phyloP scores from a whole-genome alignment of 2,888 invertebrate genomes.

The Drosophila falleni region DNA sequence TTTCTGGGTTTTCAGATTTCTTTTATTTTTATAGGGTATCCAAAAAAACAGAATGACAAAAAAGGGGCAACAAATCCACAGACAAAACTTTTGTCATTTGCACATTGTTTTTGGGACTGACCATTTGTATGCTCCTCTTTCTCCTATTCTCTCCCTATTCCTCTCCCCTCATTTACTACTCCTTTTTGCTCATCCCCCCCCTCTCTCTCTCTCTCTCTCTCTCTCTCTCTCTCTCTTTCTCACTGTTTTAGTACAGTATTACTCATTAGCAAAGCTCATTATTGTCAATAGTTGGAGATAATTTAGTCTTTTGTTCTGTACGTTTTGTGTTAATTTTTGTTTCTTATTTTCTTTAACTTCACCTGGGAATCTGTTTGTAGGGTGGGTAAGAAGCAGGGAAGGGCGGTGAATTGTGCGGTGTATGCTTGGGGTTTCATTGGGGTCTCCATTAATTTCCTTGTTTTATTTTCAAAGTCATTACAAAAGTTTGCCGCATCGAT shows the following conservation, averaged over 20 bases:
- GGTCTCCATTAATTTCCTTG: constrained; percentile 48
- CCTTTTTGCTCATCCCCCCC: background rate
- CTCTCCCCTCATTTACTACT: no score
- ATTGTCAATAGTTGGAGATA: constrained; percentile 78
- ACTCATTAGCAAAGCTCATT: constrained; percentile 80
- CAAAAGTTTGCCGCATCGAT: constrained; percentile 80
- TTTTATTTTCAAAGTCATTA: constrained; percentile 79
- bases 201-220: background rate
- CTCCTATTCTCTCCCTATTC: background rate
- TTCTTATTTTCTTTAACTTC: constrained; percentile 23
- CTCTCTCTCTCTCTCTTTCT: background rate
- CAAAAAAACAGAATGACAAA: background rate
- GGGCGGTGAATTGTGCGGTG: background rate
- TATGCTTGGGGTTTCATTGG: background rate
- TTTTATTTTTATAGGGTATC: constrained; percentile 24
- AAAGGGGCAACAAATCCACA: constrained; percentile 41
- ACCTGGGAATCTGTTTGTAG: constrained; percentile 31
- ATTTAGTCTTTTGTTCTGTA: constrained; percentile 66
- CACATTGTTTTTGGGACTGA: constrained; percentile 43
- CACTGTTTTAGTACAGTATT: constrained; percentile 36
- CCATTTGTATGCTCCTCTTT: constrained; percentile 10
- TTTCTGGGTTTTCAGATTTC: no score
- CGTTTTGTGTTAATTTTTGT: constrained; percentile 18
- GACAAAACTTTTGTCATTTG: constrained; percentile 77
- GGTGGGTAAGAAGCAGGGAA: background rate